Evolutionary conservation across 1,140 invertebrate genomes (phyloP).

Genomic region (Euglossa dilemma): DNA sequence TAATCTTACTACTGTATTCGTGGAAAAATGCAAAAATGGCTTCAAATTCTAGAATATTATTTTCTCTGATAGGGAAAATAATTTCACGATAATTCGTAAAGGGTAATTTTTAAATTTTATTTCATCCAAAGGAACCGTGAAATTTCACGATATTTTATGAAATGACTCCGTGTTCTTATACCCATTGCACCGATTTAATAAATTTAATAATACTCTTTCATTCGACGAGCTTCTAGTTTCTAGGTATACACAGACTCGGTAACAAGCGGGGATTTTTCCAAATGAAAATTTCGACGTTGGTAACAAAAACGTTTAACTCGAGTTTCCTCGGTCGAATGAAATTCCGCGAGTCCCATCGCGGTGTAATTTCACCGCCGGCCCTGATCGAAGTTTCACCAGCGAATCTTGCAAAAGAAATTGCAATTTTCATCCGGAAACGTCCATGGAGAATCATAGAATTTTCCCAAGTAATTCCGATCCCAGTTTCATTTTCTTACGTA

Average conservation of each 20-base stretch:
- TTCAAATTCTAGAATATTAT: too few species aligned
- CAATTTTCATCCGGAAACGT: not conserved
- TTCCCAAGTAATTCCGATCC: constrained; percentile 18
- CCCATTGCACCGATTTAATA: not conserved
- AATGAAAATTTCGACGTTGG: not conserved
- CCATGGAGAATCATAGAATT: constrained; percentile 5
- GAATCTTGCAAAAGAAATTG: constrained; percentile 2
- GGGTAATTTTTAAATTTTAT: too few species aligned
- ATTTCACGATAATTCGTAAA: too few species aligned
- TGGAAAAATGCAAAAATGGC: too few species aligned
- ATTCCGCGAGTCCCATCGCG: not conserved
- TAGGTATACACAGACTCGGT: too few species aligned
- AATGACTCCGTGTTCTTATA: not conserved
- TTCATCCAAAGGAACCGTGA: too few species aligned
- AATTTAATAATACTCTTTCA: not conserved
- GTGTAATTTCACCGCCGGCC: not conserved
- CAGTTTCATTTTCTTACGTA: constrained; percentile 7
- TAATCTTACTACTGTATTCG: too few species aligned
- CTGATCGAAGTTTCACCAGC: not conserved
- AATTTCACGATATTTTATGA: not conserved
- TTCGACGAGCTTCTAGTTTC: not conserved
- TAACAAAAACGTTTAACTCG: not conserved
- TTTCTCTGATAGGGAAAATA: too few species aligned
- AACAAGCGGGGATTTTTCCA: not conserved
- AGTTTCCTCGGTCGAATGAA: not conserved